phyloP scores from a whole-genome alignment of 2,888 invertebrate species.

The Spodoptera exigua region DNA sequence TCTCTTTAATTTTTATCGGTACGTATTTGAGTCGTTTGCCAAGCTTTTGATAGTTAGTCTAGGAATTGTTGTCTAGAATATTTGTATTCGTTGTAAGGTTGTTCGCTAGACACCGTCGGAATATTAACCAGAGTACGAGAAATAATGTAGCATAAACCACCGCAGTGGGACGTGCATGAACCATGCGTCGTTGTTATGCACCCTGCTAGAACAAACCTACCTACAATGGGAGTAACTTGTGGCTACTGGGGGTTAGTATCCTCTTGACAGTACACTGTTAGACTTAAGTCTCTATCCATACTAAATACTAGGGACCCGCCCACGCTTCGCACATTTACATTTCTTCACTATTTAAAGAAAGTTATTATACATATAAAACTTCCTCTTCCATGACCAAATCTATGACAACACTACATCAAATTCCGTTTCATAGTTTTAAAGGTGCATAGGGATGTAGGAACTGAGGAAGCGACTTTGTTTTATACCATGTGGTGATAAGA shows the following conservation, averaged over 20 bases:
- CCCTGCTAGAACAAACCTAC: constrained; percentile 43
- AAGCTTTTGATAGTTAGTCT: constrained; percentile 74
- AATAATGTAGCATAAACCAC: constrained; percentile 85
- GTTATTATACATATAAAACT: no score
- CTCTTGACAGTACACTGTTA: no score
- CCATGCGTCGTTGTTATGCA: constrained; percentile 67
- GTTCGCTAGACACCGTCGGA: constrained; percentile 74
- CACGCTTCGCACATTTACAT: no score
- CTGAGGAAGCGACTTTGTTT: no score
- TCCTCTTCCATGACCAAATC: no score
- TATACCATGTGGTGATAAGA: no score
- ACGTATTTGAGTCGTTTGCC: constrained; percentile 65
- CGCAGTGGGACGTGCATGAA: constrained; percentile 80
- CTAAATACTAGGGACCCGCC: no score
- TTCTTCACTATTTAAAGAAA: no score
- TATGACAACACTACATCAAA: no score
- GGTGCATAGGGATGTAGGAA: no score
- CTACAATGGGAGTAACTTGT: constrained; percentile 40
- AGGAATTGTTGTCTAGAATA: constrained; percentile 61
- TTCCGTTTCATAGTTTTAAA: no score
- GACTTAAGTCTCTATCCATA: no score
- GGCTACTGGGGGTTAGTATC: constrained; percentile 3
- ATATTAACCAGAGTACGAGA: constrained; percentile 81
- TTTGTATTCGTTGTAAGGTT: constrained; percentile 81
- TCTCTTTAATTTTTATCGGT: constrained; percentile 35